Percentiles rank a stretch among this genome's conserved stretches.
Conservation (phyloP, 2,888 invertebrate species). For the Carpatolechia fugitivella region DNA sequence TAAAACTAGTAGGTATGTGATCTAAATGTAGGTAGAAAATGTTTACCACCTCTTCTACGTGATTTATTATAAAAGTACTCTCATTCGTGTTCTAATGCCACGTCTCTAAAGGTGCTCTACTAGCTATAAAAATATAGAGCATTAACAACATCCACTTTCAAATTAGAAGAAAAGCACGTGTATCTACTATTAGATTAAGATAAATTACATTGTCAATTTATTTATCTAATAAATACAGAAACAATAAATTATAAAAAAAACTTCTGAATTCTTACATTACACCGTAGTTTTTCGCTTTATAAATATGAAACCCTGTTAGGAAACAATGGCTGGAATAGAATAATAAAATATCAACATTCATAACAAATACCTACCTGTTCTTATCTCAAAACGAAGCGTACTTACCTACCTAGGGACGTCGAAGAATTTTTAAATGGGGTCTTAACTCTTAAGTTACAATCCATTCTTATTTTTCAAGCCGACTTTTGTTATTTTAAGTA, state of each 20-base stretch:
- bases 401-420: background rate
- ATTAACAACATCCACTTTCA: no score
- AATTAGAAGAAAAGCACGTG: no score
- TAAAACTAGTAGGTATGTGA: background rate
- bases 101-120: background rate
- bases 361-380: background rate
- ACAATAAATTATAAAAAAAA: no score
- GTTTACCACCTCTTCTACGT: background rate
- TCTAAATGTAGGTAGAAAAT: background rate
- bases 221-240: no score
- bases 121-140: background rate
- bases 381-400: constrained; percentile 1
- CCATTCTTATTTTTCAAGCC: constrained; percentile 1
- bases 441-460: constrained; percentile 1
- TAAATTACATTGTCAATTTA: no score
- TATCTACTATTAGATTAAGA: no score
- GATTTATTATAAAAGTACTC: background rate
- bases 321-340: no score
- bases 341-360: background rate
- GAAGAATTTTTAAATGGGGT: background rate
- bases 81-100: background rate
- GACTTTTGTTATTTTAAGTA: constrained; percentile 5
- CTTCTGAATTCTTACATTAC: no score
- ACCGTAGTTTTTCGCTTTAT: no score
- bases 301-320: no score